A percentile compares a stretch with the other conserved stretches of the same genome.
Evolutionary conservation across 2,797 vertebrate genomes (phyloP).

Genomic region (Hydrophis major): DNA sequence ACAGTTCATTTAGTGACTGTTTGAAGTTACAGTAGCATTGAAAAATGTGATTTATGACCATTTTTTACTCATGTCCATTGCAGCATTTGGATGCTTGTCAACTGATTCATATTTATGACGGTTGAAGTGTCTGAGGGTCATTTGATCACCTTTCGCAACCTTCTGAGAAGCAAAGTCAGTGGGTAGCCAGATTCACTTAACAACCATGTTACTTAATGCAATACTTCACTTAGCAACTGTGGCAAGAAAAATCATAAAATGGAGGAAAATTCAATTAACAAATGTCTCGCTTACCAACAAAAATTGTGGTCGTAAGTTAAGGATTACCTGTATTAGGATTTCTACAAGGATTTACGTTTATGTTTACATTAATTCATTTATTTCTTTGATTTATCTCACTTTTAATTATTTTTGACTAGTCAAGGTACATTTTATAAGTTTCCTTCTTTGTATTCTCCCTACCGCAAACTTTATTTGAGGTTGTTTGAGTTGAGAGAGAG

Average conservation of each 20-base stretch:
- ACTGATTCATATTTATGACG: too few species aligned
- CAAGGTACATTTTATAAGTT: background rate
- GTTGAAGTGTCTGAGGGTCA: background rate
- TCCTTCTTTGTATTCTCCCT: background rate
- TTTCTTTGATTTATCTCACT: background rate
- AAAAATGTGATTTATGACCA: too few species aligned
- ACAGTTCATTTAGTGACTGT: background rate
- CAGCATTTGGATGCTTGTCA: too few species aligned
- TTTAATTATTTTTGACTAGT: background rate
- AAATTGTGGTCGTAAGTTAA: background rate
- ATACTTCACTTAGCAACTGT: background rate
- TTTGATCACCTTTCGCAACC: background rate
- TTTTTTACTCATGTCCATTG: too few species aligned
- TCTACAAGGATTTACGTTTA: background rate
- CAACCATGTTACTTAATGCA: background rate
- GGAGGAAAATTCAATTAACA: background rate
- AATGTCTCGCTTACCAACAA: background rate
- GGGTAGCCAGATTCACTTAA: background rate
- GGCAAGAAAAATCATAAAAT: background rate
- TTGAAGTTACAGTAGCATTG: too few species aligned
- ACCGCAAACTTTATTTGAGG: background rate
- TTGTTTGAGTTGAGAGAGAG: background rate
- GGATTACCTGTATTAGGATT: background rate
- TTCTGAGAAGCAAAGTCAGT: background rate
- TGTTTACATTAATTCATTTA: background rate